A percentile compares a stretch with the other conserved stretches of the same genome.
Conservation (phyloP, 2,888 invertebrate genomes). For the Serrognathus titanus region DNA sequence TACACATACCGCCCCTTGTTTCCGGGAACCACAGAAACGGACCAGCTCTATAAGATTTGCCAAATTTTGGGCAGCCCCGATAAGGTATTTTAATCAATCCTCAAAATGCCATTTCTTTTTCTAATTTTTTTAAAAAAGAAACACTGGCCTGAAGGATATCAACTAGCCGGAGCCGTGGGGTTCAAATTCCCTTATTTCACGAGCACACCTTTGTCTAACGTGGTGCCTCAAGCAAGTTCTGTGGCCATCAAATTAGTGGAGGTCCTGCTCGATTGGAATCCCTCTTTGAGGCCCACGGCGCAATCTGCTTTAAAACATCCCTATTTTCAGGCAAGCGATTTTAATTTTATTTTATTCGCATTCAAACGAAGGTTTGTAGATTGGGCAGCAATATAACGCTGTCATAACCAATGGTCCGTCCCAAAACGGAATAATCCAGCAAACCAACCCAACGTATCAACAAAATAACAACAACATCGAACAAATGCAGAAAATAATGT, state of each 20-base stretch:
- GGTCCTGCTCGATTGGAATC: conserved; percentile 89
- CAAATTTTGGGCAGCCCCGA: conserved; percentile 90
- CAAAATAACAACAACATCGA: conserved; percentile 2
- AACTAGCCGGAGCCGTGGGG: conserved; percentile 88
- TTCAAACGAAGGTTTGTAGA: conserved; percentile 29
- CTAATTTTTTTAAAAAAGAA: conserved; percentile 52
- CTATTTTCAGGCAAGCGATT: conserved; percentile 42
- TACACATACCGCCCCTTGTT: conserved; percentile 93
- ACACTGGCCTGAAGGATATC: conserved; percentile 94
- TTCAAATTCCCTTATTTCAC: conserved; percentile 92
- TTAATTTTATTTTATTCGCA: background rate
- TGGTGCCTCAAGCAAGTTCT: conserved; percentile 79
- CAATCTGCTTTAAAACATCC: conserved; percentile 76
- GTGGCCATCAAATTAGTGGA: conserved; percentile 81
- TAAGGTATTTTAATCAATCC: conserved; percentile 55
- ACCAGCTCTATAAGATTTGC: conserved; percentile 93
- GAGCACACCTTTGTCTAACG: conserved; percentile 72
- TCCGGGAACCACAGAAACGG: conserved; percentile 95
- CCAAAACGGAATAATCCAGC: conserved; percentile 29
- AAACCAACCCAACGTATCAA: conserved; percentile 17
- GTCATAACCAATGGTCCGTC: conserved; percentile 29
- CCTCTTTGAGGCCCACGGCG: conserved; percentile 87
- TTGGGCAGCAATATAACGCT: conserved; percentile 42
- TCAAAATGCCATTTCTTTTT: background rate
- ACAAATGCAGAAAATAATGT: conserved; percentile 3